Conservation (phyloP, 2,888 invertebrate species). For the Glaucopsyche alexis region DNA sequence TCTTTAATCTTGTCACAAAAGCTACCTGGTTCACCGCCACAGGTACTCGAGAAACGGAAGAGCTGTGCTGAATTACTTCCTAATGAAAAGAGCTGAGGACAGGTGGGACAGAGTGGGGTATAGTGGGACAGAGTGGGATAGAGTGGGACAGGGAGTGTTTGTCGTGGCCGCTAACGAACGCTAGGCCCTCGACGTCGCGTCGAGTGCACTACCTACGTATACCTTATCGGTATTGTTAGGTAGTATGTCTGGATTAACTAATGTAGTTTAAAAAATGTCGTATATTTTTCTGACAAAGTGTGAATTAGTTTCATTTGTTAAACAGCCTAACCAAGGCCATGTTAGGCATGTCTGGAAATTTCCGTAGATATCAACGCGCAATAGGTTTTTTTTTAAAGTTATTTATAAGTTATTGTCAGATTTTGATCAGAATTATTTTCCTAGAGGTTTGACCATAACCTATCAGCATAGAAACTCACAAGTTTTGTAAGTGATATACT, state of each 20-base stretch:
- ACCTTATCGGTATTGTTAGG: conserved; percentile 45
- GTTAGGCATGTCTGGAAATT: background rate
- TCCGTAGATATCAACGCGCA: too few relatives aligned
- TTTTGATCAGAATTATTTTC: too few relatives aligned
- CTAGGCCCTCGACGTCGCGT: conserved; percentile 56
- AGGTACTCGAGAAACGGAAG: conserved; percentile 77
- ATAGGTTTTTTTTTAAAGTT: too few relatives aligned
- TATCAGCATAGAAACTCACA: too few relatives aligned
- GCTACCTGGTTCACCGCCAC: conserved; percentile 75
- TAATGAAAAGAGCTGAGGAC: conserved; percentile 76
- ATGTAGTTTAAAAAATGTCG: conserved; percentile 20
- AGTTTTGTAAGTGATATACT: too few relatives aligned
- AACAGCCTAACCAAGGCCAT: too few relatives aligned
- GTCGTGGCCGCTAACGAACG: conserved; percentile 76
- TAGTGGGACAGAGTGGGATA: conserved; percentile 62
- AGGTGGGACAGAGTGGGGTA: conserved; percentile 61
- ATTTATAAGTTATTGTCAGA: too few relatives aligned
- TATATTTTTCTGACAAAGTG: background rate
- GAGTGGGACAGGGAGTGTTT: conserved; percentile 60
- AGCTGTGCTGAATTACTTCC: conserved; percentile 77
- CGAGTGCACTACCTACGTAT: conserved; percentile 49
- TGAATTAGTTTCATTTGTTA: background rate
- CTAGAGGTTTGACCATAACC: too few relatives aligned
- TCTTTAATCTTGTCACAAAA: conserved; percentile 79
- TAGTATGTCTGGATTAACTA: conserved; percentile 33